Conservation (phyloP, 2,888 invertebrate genomes). For the Muscina levida region DNA sequence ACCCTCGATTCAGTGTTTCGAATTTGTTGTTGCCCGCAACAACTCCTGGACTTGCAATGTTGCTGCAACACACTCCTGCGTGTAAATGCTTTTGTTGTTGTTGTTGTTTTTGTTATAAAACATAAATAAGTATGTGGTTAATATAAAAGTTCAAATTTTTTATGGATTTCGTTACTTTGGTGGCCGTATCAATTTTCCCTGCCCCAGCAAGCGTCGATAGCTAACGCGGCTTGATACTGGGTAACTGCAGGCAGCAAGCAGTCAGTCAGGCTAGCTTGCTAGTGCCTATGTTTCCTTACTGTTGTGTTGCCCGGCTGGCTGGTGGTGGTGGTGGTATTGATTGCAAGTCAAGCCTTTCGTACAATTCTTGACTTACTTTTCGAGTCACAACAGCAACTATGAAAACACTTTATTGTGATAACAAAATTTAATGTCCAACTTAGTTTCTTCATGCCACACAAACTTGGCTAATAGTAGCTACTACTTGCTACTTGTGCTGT, state of each 20-base stretch:
- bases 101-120: constrained; percentile 31
- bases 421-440: constrained; percentile 56
- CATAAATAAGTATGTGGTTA: constrained; percentile 41
- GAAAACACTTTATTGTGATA: constrained; percentile 59
- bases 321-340: constrained; percentile 21
- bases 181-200: constrained; percentile 69
- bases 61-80: constrained; percentile 31
- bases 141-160: constrained; percentile 48
- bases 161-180: constrained; percentile 64
- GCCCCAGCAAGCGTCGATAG: constrained; percentile 74
- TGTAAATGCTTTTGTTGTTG: constrained; percentile 52
- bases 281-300: constrained; percentile 5
- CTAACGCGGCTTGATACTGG: constrained; percentile 71
- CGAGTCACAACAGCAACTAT: constrained; percentile 20
- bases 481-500: constrained; percentile 41
- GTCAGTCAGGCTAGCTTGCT: constrained; percentile 19
- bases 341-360: constrained; percentile 45
- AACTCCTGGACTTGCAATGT: background rate
- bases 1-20: constrained; percentile 3
- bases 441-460: constrained; percentile 36
- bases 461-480: constrained; percentile 33
- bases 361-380: constrained; percentile 40
- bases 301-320: constrained; percentile 35
- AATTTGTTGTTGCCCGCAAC: background rate
- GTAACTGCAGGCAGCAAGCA: background rate